Evolutionary conservation across 2,797 vertebrate species (phyloP), one percentile per base, ranked within the genome.

Genomic region (Xenentodon cancila): DNA sequence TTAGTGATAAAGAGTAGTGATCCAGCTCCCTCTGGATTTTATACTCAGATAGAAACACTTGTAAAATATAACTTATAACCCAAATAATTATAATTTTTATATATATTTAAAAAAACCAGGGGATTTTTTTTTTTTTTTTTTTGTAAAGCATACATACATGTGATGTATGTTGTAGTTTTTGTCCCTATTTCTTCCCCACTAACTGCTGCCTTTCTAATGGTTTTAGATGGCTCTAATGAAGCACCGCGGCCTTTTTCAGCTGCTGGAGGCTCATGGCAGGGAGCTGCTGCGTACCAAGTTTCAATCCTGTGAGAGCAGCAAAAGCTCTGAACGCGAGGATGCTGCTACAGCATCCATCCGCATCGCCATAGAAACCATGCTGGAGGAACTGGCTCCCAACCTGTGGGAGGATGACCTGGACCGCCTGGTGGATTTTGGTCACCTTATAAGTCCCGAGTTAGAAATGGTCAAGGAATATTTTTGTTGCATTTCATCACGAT

Each of bases 191-290:
- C 30, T 30, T 8, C 30, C 30, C 30, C 30, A 6, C 30, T 30
- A 37, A 37, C 34, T 13, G 5, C 12, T 40, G 13, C 37, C 16
- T 40, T 40, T 59, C 3, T 58, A 59, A 54, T 34, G 27, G 21
- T 59, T 30, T 59, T 47, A 94, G 94, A 95, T 95, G 94, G 93
- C 93, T n/a, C 84, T 95, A 67, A 93, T 95, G 93, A 94, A 95
- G 71, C 93, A 95, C 84, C 80, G 65, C 44, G 89, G 88, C n/a
- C 74, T 95, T 3, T 94, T 94, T 86, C 87, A 94, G 61, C 65
- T 94, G 46, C 82, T 94, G 66, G 92, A 92, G 67, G 82, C 52
- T 3, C 84, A 92, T 4, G 94, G 93, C 7, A 85, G 77, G 63
- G 64, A 75, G 21, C 73, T 94, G 51, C 77, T 95, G 67, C 86